A percentile compares a stretch with the other conserved stretches of the same genome.
Conservation (phyloP, 2,888 invertebrate species). For the Odontothrips loti region DNA sequence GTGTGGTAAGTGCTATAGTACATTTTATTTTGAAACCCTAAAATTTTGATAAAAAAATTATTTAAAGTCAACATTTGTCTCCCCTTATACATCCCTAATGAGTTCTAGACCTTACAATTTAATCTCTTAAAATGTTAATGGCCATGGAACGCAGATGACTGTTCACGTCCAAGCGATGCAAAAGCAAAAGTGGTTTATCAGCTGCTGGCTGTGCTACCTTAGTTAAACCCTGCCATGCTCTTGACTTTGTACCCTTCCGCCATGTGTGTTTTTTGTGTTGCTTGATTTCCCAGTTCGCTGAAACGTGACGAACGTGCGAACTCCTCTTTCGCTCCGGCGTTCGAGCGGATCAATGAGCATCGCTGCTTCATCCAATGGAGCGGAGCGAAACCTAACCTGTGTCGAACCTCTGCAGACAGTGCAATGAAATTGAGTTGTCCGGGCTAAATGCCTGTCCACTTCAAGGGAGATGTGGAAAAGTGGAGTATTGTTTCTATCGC, state of each 20-base stretch:
- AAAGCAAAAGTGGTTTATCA: not conserved
- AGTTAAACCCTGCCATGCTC: not conserved
- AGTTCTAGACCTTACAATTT: not conserved
- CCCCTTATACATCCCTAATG: not conserved
- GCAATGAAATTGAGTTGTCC: slow-evolving; percentile 21
- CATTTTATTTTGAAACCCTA: too few relatives aligned
- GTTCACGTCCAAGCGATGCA: too few relatives aligned
- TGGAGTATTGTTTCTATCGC: slow-evolving; percentile 24
- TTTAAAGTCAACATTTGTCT: not conserved
- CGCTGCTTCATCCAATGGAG: slow-evolving; percentile 24
- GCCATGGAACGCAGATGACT: not conserved
- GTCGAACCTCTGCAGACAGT: slow-evolving; percentile 25
- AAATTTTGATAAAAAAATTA: not conserved
- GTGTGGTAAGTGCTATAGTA: not conserved
- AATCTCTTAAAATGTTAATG: not conserved
- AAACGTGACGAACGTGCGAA: slow-evolving; percentile 26
- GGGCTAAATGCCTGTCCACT: slow-evolving; percentile 25
- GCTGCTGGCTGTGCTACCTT: slow-evolving; percentile 6
- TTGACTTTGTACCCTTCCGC: slow-evolving; percentile 1
- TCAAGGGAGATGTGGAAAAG: slow-evolving; percentile 26
- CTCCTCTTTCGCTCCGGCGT: slow-evolving; percentile 25
- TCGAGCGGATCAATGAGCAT: slow-evolving; percentile 24
- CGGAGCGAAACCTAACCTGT: slow-evolving; percentile 23
- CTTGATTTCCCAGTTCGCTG: slow-evolving; percentile 26
- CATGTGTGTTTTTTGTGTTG: slow-evolving; percentile 26